Evolutionary conservation across 2,888 invertebrate species (phyloP).

Genomic region (Norana najaformis): DNA sequence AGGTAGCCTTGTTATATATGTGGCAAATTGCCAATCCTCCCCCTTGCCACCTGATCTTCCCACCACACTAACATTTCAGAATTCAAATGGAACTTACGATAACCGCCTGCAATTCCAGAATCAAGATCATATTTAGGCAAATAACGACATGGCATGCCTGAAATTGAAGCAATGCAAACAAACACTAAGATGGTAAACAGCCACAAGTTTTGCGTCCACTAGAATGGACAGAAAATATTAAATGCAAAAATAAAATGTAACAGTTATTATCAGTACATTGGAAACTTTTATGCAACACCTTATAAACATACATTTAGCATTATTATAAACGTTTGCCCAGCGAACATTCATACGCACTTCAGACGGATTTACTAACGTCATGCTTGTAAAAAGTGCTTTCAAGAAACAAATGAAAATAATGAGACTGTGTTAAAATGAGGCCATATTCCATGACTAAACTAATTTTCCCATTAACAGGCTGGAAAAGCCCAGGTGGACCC

Average conservation of each 20-base stretch:
- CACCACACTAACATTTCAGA: background rate
- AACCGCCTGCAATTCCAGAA: background rate
- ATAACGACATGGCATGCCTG: background rate
- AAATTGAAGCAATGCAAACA: background rate
- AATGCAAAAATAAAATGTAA: background rate
- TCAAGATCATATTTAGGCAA: slow-evolving; percentile 1
- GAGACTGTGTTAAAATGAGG: background rate
- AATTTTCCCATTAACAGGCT: no score
- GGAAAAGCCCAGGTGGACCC: no score
- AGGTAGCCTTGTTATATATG: background rate
- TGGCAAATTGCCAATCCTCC: background rate
- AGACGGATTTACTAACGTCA: background rate
- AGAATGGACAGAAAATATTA: background rate
- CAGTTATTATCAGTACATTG: no score
- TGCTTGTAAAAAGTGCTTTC: background rate
- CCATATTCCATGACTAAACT: no score
- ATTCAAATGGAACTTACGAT: background rate
- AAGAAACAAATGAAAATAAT: background rate
- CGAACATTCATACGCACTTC: background rate
- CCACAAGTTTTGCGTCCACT: no score
- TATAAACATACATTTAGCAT: background rate
- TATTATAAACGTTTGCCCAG: background rate
- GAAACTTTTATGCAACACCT: no score
- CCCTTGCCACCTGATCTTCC: background rate
- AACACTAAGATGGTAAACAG: background rate